Evolutionary conservation across 92 coral and sea anemone species (phyloP).

Genomic region (Zoanthus sansibaricus): DNA sequence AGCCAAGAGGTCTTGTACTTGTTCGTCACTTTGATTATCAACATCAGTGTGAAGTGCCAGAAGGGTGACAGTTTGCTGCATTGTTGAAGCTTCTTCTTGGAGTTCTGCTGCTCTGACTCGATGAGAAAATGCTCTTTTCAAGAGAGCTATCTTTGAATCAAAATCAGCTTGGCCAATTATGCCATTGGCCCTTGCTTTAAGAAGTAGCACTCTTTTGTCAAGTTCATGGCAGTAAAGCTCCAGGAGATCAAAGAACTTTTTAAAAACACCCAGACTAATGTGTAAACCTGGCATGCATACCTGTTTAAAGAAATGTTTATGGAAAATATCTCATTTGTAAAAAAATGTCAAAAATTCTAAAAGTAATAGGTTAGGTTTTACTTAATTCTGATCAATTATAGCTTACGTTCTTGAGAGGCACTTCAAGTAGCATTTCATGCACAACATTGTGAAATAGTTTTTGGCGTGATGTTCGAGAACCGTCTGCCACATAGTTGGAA

Average conservation of each 20-base stretch:
- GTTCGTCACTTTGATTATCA: neutral
- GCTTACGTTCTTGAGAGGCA: slow-evolving; percentile 15
- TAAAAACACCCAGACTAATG: slow-evolving; percentile 15
- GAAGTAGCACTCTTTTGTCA: slow-evolving; percentile 18
- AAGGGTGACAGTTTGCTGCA: slow-evolving; percentile 11
- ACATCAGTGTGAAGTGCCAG: neutral
- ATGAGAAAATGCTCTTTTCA: neutral
- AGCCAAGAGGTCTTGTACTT: neutral
- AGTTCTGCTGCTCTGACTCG: neutral
- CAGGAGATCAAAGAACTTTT: slow-evolving; percentile 8
- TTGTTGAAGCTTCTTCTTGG: neutral
- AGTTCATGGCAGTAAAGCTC: slow-evolving; percentile 1
- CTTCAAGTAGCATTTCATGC: slow-evolving; percentile 8
- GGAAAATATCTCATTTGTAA: neutral
- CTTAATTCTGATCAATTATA: neutral
- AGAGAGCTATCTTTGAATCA: neutral
- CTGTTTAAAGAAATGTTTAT: neutral
- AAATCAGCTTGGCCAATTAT: neutral
- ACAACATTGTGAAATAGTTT: slow-evolving; percentile 10
- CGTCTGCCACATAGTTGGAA: slow-evolving; percentile 11
- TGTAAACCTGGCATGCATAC: slow-evolving; percentile 17
- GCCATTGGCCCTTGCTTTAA: neutral
- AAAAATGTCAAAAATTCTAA: neutral
- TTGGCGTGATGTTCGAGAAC: slow-evolving; percentile 4
- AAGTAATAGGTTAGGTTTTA: neutral